Percentiles rank a stretch among this genome's conserved stretches.
Conservation (phyloP, 2,797 vertebrate genomes). For the Betta splendens region DNA sequence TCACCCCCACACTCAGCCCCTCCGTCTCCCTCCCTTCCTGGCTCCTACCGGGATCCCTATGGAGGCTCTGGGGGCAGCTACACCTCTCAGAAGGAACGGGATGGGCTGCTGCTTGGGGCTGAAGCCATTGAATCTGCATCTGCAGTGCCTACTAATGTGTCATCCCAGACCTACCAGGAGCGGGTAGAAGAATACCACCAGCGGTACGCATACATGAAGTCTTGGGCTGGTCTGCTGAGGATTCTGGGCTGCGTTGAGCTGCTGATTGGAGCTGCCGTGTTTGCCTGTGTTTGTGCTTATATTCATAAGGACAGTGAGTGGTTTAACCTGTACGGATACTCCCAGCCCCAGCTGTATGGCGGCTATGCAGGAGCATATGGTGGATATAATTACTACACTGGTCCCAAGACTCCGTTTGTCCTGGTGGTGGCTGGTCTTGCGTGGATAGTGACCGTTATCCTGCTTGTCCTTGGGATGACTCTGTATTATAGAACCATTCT, state of each 20-base stretch:
- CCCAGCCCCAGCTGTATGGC: slow-evolving; percentile 75
- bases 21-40: slow-evolving; percentile 78
- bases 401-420: slow-evolving; percentile 91
- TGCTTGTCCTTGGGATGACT: slow-evolving; percentile 92
- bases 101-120: slow-evolving; percentile 76
- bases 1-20: slow-evolving; percentile 84
- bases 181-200: slow-evolving; percentile 87
- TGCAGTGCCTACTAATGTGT: slow-evolving; percentile 73
- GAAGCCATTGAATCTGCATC: slow-evolving; percentile 78
- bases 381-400: slow-evolving; percentile 80
- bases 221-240: slow-evolving; percentile 94
- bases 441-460: slow-evolving; percentile 89
- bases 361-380: slow-evolving; percentile 76
- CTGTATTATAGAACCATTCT: slow-evolving; percentile 95
- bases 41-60: slow-evolving; percentile 78
- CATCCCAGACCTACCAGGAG: slow-evolving; percentile 85
- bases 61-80: slow-evolving; percentile 80
- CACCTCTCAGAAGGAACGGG: slow-evolving; percentile 76
- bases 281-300: slow-evolving; percentile 95
- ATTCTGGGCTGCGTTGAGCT: slow-evolving; percentile 89
- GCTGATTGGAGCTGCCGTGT: slow-evolving; percentile 90
- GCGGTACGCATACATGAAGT: slow-evolving; percentile 96
- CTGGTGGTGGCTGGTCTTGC: slow-evolving; percentile 89
- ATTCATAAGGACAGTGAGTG: slow-evolving; percentile 98
- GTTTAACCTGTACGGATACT: slow-evolving; percentile 94